Percentiles rank a stretch among this genome's conserved stretches.
These are phyloP conservation scores for Acleris cristana DNA, from an alignment of 2,888 invertebrate genomes.

Conservation along the genomic window DNA sequence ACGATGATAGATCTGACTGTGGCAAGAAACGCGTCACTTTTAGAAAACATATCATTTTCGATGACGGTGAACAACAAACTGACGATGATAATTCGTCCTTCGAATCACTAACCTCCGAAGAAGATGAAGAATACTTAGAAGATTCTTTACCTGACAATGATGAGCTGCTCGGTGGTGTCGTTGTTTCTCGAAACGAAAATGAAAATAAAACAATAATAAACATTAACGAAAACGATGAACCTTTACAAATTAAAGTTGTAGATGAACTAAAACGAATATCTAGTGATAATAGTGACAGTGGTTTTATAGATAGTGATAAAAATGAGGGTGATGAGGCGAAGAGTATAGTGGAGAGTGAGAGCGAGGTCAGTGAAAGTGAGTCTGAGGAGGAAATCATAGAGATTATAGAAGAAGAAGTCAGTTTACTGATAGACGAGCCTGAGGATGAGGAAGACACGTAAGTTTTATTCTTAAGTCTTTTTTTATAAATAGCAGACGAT, in stretches of 20 bases:
- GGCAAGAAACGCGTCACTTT: conserved; percentile 78
- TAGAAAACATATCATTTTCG: conserved; percentile 78
- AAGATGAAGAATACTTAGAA: conserved; percentile 69
- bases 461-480: conserved; percentile 30
- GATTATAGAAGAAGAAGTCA: conserved; percentile 56
- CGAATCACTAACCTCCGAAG: conserved; percentile 70
- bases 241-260: conserved; percentile 60
- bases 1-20: conserved; percentile 74
- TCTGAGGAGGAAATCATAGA: conserved; percentile 63
- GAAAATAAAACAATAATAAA: conserved; percentile 69
- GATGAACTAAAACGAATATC: conserved; percentile 64
- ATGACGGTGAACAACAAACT: conserved; percentile 79
- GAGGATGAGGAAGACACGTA: conserved; percentile 46
- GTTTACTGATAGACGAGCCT: conserved; percentile 47
- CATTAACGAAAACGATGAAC: conserved; percentile 52
- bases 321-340: conserved; percentile 58
- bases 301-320: conserved; percentile 73
- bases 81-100: conserved; percentile 76
- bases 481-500: too few species aligned
- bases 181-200: conserved; percentile 51
- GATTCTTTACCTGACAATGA: conserved; percentile 62
- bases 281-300: conserved; percentile 80
- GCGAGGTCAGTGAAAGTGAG: conserved; percentile 50
- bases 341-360: conserved; percentile 43
- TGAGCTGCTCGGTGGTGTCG: conserved; percentile 58